A percentile compares a stretch with the other conserved stretches of the same genome.
phyloP scores from a whole-genome alignment of 2,888 invertebrate species.

The Eupithecia insigniata region DNA sequence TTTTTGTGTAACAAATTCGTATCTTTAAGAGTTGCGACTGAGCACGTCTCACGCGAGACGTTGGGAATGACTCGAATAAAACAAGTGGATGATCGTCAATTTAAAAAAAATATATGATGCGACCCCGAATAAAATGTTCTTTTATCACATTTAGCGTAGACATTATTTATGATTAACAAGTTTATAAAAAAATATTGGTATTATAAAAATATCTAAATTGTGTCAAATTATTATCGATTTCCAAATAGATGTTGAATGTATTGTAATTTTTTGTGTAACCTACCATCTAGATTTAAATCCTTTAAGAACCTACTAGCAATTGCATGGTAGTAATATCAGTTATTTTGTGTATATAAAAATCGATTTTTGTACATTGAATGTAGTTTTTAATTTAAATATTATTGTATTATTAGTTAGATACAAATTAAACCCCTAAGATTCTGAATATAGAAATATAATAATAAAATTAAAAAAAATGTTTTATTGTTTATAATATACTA shows the following conservation, averaged over 20 bases:
- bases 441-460: constrained; percentile 76
- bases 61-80: no score
- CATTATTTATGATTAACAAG: constrained; percentile 51
- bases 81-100: constrained; percentile 61
- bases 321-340: constrained; percentile 68
- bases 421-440: constrained; percentile 80
- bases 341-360: constrained; percentile 74
- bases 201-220: constrained; percentile 53
- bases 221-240: constrained; percentile 62
- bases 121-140: constrained; percentile 55
- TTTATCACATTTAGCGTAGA: constrained; percentile 55
- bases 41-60: no score
- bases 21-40: no score
- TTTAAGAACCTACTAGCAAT: constrained; percentile 50
- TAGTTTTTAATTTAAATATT: constrained; percentile 81
- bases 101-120: constrained; percentile 60
- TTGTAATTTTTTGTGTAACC: constrained; percentile 71
- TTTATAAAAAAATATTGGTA: constrained; percentile 50
- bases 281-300: constrained; percentile 71
- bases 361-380: constrained; percentile 79
- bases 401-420: constrained; percentile 70
- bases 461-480: constrained; percentile 53
- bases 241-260: constrained; percentile 63
- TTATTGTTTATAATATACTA: constrained; percentile 37
- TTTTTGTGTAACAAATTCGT: constrained; percentile 44